Evolutionary conservation across 1,140 invertebrate genomes (phyloP), one percentile per base, ranked within the genome.

Genomic region (Fopius arisanus): DNA sequence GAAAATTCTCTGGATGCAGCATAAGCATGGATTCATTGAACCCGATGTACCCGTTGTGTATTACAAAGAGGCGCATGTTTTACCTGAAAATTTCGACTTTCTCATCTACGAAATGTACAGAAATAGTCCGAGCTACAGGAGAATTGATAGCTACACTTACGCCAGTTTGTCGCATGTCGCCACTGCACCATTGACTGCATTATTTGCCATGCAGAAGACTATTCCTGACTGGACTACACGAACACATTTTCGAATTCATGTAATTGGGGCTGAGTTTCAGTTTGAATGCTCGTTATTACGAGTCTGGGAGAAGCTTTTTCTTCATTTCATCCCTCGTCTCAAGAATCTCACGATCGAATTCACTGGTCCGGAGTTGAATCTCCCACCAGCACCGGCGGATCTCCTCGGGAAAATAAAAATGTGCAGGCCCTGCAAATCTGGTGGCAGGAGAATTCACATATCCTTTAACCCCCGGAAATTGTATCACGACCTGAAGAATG

Each of bases 281-380:
- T 94, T 92, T 75, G 93, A 94, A 82, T 92, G 91, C 1, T 89
- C 92, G 67, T 87, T 89, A 51, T 76, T 93, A 1, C 86, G 89
- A 29, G 92, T 92, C 63, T 94, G 93, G 93, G 93, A 94, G 78
- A 87, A 90, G 28, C 89, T 93, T 77, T 90, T 94, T 69, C 78
- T 94, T 0, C 93, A 94, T 80, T 87, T 92, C 28, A 78, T 90
- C 4, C 90, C 91, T 0, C 78, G 88, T 0, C 74, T 93, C 0
- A 88, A 88, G 63, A 85, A 83, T 29, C 77, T 94, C 0, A 87
- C 86, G 54, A 81, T 94, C 0, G 88, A 91, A 0, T 90, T 94
- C 19, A 82, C 93, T 1, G 92, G 92, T 0, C 90, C 90, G 0
- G 92, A 94, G 80, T 80, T 94, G 0, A 90, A 90, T 76, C 86